phyloP scores from a whole-genome alignment of 2,113 vertebrate species.

The Emydura subglobosa region DNA sequence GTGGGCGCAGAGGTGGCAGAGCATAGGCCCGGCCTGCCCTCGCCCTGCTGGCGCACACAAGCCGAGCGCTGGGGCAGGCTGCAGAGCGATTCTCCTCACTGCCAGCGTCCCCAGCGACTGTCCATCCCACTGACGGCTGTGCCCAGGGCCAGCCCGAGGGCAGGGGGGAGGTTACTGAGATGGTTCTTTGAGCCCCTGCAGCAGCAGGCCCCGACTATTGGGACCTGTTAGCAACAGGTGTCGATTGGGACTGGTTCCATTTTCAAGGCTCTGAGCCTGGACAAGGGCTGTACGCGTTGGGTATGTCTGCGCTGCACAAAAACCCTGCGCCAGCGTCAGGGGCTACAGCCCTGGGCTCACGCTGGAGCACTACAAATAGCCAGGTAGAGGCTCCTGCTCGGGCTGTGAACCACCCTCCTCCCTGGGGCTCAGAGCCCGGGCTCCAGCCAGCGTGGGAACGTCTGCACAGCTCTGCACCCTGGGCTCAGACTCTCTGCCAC shows the following conservation, averaged over 20 bases:
- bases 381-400: no score
- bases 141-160: neutral
- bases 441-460: neutral
- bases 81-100: neutral
- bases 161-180: no score
- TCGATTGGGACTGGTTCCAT: neutral
- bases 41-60: neutral
- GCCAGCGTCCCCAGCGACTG: neutral
- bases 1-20: neutral
- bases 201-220: neutral
- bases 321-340: neutral
- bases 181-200: neutral
- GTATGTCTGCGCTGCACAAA: neutral
- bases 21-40: slow-evolving; percentile 14
- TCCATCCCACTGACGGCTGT: neutral
- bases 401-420: no score
- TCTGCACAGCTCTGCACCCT: neutral
- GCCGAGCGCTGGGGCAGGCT: neutral
- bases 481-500: neutral
- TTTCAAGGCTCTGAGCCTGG: neutral
- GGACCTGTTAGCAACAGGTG: neutral
- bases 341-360: no score
- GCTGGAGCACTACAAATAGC: neutral
- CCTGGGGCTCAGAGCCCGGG: no score
- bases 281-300: neutral